A percentile compares a stretch with the other conserved stretches of the same genome.
Evolutionary conservation across 1,140 invertebrate genomes (phyloP).

Genomic region (Antheraea pernyi): DNA sequence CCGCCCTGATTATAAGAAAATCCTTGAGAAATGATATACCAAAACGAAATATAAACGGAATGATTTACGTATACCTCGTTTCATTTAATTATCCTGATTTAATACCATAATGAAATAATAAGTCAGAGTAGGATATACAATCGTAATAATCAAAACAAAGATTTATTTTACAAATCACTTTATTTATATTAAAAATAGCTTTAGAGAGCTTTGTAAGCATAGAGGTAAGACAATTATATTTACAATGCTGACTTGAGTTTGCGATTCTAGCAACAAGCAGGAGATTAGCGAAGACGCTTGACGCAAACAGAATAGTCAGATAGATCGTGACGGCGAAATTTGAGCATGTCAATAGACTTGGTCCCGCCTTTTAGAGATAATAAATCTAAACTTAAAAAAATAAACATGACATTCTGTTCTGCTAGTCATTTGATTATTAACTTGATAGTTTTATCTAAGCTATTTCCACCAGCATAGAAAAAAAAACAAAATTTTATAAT

Average conservation of each 20-base stretch:
- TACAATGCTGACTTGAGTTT: neutral
- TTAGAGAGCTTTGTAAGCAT: slow-evolving; percentile 7
- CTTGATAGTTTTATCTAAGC: too few species aligned
- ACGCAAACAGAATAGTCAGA: neutral
- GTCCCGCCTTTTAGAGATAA: neutral
- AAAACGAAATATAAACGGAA: too few species aligned
- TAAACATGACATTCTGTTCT: neutral
- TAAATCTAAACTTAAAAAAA: neutral
- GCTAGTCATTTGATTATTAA: neutral
- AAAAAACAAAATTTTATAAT: too few species aligned
- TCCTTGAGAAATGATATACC: too few species aligned
- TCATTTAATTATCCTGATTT: too few species aligned
- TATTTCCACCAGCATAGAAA: too few species aligned
- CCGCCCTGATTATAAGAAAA: too few species aligned
- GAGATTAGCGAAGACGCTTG: neutral
- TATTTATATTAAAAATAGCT: neutral
- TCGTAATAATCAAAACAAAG: neutral
- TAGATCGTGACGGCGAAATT: neutral
- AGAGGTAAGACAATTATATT: neutral
- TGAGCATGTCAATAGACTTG: neutral
- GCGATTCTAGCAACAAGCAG: neutral
- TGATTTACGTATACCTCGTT: too few species aligned
- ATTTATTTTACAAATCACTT: neutral
- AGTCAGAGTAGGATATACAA: neutral
- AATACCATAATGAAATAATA: neutral